Percentiles rank a stretch among this genome's conserved stretches.
Conservation (phyloP, 1,140 invertebrate genomes). For the Zophobas morio region DNA sequence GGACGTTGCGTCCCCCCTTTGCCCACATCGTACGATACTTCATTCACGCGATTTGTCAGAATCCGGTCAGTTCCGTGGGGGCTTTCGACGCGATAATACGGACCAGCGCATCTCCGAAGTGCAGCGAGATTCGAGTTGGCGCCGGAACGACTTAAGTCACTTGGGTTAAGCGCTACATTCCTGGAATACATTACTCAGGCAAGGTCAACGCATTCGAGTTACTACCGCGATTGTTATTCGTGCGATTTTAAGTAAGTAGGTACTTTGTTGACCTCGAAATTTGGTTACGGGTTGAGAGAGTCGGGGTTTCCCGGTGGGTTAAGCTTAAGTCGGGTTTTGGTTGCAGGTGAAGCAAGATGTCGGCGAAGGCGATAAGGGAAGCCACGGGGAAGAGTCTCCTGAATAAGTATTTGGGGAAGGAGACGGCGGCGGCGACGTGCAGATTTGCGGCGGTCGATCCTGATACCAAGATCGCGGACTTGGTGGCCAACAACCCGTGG, state of each 20-base stretch:
- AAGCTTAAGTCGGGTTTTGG: not conserved
- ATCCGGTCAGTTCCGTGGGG: conserved; percentile 11
- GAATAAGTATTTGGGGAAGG: conserved; percentile 83
- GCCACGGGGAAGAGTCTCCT: conserved; percentile 95
- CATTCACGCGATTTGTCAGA: conserved; percentile 38
- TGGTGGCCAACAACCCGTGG: conserved; percentile 89
- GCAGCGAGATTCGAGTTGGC: no score
- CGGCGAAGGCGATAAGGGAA: conserved; percentile 98
- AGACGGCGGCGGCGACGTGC: conserved; percentile 82
- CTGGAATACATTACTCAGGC: not conserved
- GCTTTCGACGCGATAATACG: no score
- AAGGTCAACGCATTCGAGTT: conserved; percentile 9
- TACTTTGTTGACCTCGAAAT: not conserved
- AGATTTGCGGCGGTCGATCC: conserved; percentile 87
- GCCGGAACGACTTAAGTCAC: no score
- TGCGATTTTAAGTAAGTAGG: no score
- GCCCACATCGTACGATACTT: conserved; percentile 28
- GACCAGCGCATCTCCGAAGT: no score
- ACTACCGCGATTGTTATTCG: not conserved
- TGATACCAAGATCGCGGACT: conserved; percentile 84
- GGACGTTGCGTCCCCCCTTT: conserved; percentile 20
- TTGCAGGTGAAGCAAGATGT: conserved; percentile 77
- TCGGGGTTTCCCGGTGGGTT: no score
- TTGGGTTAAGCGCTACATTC: no score
- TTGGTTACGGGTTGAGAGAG: not conserved